phyloP scores from a whole-genome alignment of 2,888 invertebrate genomes.

The Caenorhabditis sp. region DNA sequence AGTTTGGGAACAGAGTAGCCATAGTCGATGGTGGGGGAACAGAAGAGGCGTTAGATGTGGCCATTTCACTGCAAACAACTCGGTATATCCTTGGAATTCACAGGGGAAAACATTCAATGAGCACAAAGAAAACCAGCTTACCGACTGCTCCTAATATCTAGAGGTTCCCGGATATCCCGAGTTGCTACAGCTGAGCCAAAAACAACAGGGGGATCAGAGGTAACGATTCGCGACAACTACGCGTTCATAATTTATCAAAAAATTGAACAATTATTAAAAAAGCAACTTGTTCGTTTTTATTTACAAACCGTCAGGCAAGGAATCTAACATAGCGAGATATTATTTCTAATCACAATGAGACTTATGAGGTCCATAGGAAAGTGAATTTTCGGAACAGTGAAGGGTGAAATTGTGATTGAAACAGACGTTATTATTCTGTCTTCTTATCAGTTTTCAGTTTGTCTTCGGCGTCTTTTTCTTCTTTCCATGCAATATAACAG shows the following conservation, averaged over 20 bases:
- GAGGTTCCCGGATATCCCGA: conserved; percentile 49
- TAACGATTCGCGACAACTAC: conserved; percentile 1
- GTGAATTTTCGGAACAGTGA: conserved; percentile 2
- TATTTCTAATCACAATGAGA: conserved; percentile 42
- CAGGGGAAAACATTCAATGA: neutral
- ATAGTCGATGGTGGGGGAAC: conserved; percentile 56
- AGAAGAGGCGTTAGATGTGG: conserved; percentile 29
- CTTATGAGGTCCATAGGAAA: conserved; percentile 45
- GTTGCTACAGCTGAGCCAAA: conserved; percentile 44
- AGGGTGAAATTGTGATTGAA: neutral
- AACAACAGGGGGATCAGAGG: neutral
- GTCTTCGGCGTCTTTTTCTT: conserved; percentile 75
- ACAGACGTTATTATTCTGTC: conserved; percentile 23
- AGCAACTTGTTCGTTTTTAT: conserved; percentile 24
- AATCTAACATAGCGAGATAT: conserved; percentile 11
- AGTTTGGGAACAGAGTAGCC: conserved; percentile 79
- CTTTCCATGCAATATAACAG: conserved; percentile 77
- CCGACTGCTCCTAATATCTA: neutral
- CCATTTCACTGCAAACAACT: conserved; percentile 63
- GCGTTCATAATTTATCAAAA: conserved; percentile 5
- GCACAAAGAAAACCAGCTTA: neutral
- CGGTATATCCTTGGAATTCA: conserved; percentile 48
- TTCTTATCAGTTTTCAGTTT: conserved; percentile 56
- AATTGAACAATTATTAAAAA: neutral
- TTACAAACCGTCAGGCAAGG: conserved; percentile 26